Percentiles rank a stretch among this genome's conserved stretches.
These are phyloP conservation scores for Carassius auratus DNA, from an alignment of 2,113 vertebrate genomes.

Conservation along the genomic window DNA sequence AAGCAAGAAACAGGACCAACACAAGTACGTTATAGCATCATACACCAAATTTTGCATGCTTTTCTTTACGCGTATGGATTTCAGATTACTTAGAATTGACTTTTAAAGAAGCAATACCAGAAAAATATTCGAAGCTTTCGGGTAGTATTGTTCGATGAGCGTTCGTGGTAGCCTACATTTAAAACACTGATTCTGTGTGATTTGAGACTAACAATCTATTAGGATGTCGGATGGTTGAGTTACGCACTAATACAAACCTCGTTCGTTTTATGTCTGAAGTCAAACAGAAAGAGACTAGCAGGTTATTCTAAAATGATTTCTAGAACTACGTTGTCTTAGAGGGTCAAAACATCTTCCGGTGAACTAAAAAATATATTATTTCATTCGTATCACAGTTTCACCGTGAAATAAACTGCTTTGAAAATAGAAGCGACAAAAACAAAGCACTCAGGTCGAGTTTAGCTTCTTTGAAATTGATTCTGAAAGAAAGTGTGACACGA, in stretches of 20 bases:
- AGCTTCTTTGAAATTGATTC: constrained; percentile 1
- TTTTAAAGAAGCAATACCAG: constrained; percentile 51
- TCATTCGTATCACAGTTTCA: constrained; percentile 47
- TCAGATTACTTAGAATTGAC: constrained; percentile 63
- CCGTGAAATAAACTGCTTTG: constrained; percentile 27
- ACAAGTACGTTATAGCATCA: constrained; percentile 77
- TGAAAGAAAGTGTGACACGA: not conserved
- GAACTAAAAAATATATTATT: constrained; percentile 34
- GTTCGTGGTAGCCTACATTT: constrained; percentile 39
- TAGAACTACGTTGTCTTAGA: not conserved
- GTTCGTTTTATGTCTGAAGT: not conserved
- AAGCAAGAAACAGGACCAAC: constrained; percentile 75
- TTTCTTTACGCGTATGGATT: constrained; percentile 72
- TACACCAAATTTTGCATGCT: constrained; percentile 80
- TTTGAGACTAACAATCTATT: constrained; percentile 24
- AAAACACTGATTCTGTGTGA: constrained; percentile 38
- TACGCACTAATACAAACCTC: constrained; percentile 23
- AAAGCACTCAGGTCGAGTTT: not conserved
- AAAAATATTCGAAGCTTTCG: constrained; percentile 37
- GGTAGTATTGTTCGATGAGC: constrained; percentile 37
- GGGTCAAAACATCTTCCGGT: not conserved
- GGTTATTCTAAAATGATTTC: not conserved
- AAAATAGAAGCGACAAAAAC: constrained; percentile 24
- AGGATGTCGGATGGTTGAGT: constrained; percentile 31
- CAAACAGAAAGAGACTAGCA: not conserved